Evolutionary conservation across 2,888 invertebrate genomes (phyloP).

Genomic region (Pseudolycoriella hygida): DNA sequence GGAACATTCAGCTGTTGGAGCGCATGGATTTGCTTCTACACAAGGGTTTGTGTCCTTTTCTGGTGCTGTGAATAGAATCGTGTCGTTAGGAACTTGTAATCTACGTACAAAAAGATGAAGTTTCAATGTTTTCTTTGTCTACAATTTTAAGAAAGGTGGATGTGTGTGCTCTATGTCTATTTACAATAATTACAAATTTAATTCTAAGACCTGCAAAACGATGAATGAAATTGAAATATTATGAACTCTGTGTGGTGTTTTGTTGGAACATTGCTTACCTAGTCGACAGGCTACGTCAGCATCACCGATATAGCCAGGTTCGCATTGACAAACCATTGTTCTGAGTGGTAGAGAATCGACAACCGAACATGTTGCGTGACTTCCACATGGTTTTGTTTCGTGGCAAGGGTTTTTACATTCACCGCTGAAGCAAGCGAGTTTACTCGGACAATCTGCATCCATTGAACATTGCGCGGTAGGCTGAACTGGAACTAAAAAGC

Average conservation of each 20-base stretch:
- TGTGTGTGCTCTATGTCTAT: too few species aligned
- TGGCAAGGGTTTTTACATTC: constrained; percentile 65
- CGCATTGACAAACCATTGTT: constrained; percentile 75
- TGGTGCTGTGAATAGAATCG: constrained; percentile 4
- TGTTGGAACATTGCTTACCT: constrained; percentile 37
- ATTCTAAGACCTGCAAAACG: too few species aligned
- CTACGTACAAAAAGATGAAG: too few species aligned
- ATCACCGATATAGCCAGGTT: constrained; percentile 67
- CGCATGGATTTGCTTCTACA: constrained; percentile 46
- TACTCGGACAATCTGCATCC: constrained; percentile 74
- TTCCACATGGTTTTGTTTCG: constrained; percentile 60
- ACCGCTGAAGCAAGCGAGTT: constrained; percentile 63
- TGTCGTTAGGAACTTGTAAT: too few species aligned
- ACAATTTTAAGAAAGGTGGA: too few species aligned
- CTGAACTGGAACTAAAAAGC: constrained; percentile 30
- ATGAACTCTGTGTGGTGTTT: not conserved
- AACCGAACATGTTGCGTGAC: constrained; percentile 65
- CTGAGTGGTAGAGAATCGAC: constrained; percentile 72
- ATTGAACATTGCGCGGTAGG: constrained; percentile 47
- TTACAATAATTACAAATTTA: too few species aligned
- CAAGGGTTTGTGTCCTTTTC: constrained; percentile 48
- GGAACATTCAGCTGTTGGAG: constrained; percentile 58
- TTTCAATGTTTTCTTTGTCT: too few species aligned
- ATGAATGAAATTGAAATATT: not conserved
- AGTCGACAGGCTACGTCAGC: constrained; percentile 67